These are phyloP conservation scores for Muraenolepis orangiensis DNA, from an alignment of 2,797 vertebrate species.

Conservation along the genomic window DNA sequence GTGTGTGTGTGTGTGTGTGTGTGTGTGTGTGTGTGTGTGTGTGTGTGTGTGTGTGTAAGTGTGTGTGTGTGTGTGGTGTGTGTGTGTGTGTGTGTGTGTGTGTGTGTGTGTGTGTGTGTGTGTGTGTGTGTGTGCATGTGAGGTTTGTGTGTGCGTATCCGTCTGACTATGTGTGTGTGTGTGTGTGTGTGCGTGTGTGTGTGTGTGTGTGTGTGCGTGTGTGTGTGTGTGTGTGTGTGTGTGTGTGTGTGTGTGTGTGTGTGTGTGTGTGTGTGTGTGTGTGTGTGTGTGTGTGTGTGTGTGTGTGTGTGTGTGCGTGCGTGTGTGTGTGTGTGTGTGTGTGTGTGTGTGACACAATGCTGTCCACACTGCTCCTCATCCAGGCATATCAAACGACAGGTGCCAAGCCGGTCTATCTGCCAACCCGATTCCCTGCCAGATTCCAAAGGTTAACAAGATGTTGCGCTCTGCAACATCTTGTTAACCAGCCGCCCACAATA, in stretches of 20 bases:
- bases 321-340: slow-evolving; percentile 4
- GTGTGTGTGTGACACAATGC: slow-evolving; percentile 34
- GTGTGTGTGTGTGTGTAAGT: neutral
- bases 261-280: slow-evolving; percentile 14
- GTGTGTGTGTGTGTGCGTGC: neutral
- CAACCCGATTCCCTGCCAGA: slow-evolving; percentile 55
- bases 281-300: slow-evolving; percentile 10
- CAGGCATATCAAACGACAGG: slow-evolving; percentile 55
- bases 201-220: neutral
- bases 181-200: slow-evolving; percentile 11
- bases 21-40: slow-evolving; percentile 12
- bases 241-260: neutral
- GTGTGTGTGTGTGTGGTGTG: slow-evolving; percentile 2
- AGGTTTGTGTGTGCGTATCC: too few relatives aligned
- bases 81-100: slow-evolving; percentile 16
- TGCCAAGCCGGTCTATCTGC: slow-evolving; percentile 60
- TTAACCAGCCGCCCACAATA: slow-evolving; percentile 62
- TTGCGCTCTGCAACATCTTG: slow-evolving; percentile 60
- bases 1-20: slow-evolving; percentile 14
- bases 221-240: slow-evolving; percentile 4
- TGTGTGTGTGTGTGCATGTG: neutral
- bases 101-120: too few relatives aligned
- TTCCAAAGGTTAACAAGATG: slow-evolving; percentile 69
- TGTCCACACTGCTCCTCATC: slow-evolving; percentile 50
- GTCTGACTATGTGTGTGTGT: slow-evolving; percentile 12